phyloP scores from a whole-genome alignment of 2,113 vertebrate species.

The Pseudorasbora parva region DNA sequence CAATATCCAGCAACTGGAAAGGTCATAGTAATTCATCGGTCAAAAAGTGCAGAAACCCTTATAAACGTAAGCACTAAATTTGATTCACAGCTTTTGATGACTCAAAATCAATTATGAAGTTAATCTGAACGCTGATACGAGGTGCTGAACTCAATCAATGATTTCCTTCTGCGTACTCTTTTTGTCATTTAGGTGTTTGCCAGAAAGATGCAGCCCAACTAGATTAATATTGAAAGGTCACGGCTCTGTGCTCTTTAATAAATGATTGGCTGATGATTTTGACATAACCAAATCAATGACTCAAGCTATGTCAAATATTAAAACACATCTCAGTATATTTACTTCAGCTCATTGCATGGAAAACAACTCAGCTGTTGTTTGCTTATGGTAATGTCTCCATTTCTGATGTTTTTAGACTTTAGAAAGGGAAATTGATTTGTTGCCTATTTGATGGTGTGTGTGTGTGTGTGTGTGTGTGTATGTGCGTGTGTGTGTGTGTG shows the following conservation, averaged over 20 bases:
- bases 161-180: neutral
- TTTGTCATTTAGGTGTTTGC: slow-evolving; percentile 8
- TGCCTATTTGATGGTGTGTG: neutral
- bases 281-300: neutral
- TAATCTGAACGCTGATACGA: slow-evolving; percentile 3
- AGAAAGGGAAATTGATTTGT: slow-evolving; percentile 40
- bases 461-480: too few species aligned
- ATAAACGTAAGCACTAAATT: slow-evolving; percentile 15
- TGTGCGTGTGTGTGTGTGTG: neutral
- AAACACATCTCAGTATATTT: neutral
- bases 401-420: neutral
- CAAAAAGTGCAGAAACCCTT: neutral
- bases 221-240: neutral
- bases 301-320: neutral
- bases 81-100: slow-evolving; percentile 13
- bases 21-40: neutral
- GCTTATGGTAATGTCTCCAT: neutral
- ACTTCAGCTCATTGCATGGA: neutral
- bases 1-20: neutral
- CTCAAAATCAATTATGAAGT: slow-evolving; percentile 2
- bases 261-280: slow-evolving; percentile 8
- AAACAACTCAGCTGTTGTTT: neutral
- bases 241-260: neutral
- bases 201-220: neutral
- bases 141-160: slow-evolving; percentile 30